Percentiles rank a stretch among this genome's conserved stretches.
These are phyloP conservation scores for Brachyhypopomus occidentalis DNA, from an alignment of 2,113 vertebrate species.

Conservation along the genomic window DNA sequence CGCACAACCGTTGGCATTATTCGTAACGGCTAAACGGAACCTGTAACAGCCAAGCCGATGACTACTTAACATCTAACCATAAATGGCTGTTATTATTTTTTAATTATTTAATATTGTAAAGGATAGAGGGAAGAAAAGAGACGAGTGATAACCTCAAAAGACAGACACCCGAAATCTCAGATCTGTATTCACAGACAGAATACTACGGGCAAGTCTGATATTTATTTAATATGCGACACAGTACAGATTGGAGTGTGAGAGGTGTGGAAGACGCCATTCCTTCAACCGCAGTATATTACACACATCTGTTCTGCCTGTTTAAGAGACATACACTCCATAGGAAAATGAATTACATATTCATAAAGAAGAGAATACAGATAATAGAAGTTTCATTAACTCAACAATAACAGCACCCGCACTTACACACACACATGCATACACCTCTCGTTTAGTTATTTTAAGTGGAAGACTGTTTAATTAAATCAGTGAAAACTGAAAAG, in stretches of 20 bases:
- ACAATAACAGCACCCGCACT: background rate
- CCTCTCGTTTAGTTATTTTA: constrained; percentile 28
- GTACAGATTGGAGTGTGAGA: constrained; percentile 8
- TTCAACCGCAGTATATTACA: constrained; percentile 74
- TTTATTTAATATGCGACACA: constrained; percentile 45
- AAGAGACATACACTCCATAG: constrained; percentile 61
- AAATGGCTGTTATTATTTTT: too few relatives aligned
- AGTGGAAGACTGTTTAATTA: background rate
- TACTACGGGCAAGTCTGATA: background rate
- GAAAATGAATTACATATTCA: background rate
- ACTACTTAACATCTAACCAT: too few relatives aligned
- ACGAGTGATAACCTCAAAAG: too few relatives aligned
- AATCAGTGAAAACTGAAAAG: constrained; percentile 44
- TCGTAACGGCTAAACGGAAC: too few relatives aligned
- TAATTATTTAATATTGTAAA: too few relatives aligned
- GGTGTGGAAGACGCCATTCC: background rate
- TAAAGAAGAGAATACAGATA: constrained; percentile 53
- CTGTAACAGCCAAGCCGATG: too few relatives aligned
- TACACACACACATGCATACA: constrained; percentile 20
- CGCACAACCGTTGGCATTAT: too few relatives aligned
- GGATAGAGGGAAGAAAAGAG: too few relatives aligned
- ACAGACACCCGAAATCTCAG: too few relatives aligned
- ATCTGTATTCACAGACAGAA: too few relatives aligned
- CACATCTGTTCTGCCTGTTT: constrained; percentile 65
- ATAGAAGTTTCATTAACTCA: constrained; percentile 50